These are phyloP conservation scores for Colossoma macropomum DNA, from an alignment of 2,113 vertebrate genomes.

Conservation along the genomic window DNA sequence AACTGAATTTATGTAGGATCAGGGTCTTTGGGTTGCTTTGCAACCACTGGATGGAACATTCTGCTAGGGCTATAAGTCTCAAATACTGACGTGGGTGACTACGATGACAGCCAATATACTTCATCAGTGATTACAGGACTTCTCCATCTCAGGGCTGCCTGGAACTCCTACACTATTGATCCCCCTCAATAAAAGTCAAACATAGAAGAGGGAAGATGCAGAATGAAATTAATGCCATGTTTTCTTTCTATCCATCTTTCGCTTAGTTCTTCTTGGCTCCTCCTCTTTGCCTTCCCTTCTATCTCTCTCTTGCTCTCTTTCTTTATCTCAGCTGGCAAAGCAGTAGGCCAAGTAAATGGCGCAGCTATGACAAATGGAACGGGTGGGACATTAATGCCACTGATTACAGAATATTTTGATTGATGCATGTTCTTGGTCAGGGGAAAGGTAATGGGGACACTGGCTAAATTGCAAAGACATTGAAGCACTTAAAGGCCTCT, in stretches of 20 bases:
- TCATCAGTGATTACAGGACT: slow-evolving; percentile 86
- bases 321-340: slow-evolving; percentile 13
- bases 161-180: slow-evolving; percentile 89
- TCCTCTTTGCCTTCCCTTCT: neutral
- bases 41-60: slow-evolving; percentile 75
- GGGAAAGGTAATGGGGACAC: slow-evolving; percentile 19
- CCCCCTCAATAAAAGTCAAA: slow-evolving; percentile 87
- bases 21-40: slow-evolving; percentile 74
- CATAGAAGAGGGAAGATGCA: slow-evolving; percentile 64
- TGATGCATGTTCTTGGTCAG: slow-evolving; percentile 12
- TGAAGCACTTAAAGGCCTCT: slow-evolving; percentile 16
- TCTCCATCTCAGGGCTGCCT: slow-evolving; percentile 83
- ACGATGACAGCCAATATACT: slow-evolving; percentile 88
- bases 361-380: slow-evolving; percentile 42
- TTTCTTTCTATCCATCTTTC: slow-evolving; percentile 32
- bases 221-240: slow-evolving; percentile 84
- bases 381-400: slow-evolving; percentile 1
- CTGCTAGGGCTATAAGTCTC: slow-evolving; percentile 76
- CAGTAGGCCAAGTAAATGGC: slow-evolving; percentile 15
- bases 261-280: slow-evolving; percentile 19
- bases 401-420: slow-evolving; percentile 40
- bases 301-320: neutral
- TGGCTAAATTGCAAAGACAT: neutral
- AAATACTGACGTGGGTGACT: slow-evolving; percentile 78
- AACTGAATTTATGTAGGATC: slow-evolving; percentile 64